Evolutionary conservation across 2,888 invertebrate species (phyloP), one percentile per base, ranked within the genome.

Genomic region (Nemotelus nigrinus): DNA sequence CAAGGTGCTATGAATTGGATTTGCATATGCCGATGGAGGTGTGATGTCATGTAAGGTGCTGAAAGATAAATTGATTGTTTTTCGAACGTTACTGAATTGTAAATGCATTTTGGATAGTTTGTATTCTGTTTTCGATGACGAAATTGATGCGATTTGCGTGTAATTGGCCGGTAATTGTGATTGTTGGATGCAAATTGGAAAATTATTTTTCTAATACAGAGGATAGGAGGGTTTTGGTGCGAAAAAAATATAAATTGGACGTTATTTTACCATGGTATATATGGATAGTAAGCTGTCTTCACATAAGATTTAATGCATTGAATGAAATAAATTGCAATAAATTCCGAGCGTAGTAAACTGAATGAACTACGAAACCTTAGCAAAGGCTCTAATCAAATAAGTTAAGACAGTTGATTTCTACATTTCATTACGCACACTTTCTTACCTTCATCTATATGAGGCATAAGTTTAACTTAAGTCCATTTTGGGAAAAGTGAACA

Each of bases 91-190:
- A 4, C 63, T 8, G 41, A 7, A 41, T 39, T n/a, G 2, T 63
- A 43, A 39, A 39, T 63, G 53, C 53, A 53, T 7, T 57, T 3
- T 63, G 63, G 41, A 63, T 41, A 43, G 41, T 63, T 63, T 43
- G 63, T 63, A 63, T 63, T 3, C 63, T 5, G 63, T 7, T 39
- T 63, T n/a, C 3, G 63, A 43, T 63, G 63, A 63, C 43, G 43
- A 63, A 63, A 63, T 63, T 63, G 63, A 39, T 63, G 63, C 63
- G 5, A 10, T 63, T 39, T 41, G 65, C n/a, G 39, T 6, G 67
- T 48, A 50, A 67, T 67, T 67, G 50, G 50, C 50, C 44, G 50
- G 25, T 50, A 48, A 67, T 67, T 67, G 50, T n/a, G 2, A 3
- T 41, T 50, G 48, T 50, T 67, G 48, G 3, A 48, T 67, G 48